Base-by-base conservation (phyloP, 2,888 invertebrate species). In the Tuta absoluta region DNA sequence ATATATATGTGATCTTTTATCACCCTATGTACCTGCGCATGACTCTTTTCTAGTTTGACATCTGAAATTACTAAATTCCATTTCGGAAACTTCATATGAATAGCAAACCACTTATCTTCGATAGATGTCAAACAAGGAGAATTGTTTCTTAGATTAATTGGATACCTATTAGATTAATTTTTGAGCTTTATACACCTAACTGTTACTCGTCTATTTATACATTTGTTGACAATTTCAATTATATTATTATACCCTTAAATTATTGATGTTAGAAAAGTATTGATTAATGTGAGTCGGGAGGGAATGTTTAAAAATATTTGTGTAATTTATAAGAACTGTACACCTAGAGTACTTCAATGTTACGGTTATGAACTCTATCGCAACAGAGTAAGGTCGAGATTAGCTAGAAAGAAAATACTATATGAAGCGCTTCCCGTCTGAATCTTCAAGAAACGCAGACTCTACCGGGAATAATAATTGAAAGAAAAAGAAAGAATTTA, bases 221-320 rank as follows among this genome's bases (percentile, higher is more conserved):
- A 77, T 77, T 71, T 72, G 79, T 79, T 77, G 66, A 68, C 49
- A 53, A 53, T 58, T 49, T 58, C 51, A 53, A 53, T 53, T 53
- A 53, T 53, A 53, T 58, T 41, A 64, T 28, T 56, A 24, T 57
- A 59, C 58, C 41, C 51, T 51, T 14, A 19, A 12, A 45, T 63
- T 63, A 63, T 62, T 23, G 53, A 48, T 37, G 58, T 58, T 58
- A 48, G 48, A 5, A 45, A 45, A n/a, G 11, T 14, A 41, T 41
- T 14, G 5, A 19, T 11, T 21, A 19, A 53, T 14, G 14, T 24
- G 5, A 24, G n/a, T 45, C 17, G 8, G 45, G 45, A 45, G 45
- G 1, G 17, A 17, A 45, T 17, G 45, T 45, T 45, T 45, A 45
- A 45, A 33, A 17, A 45, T 41, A 14, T 45, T 45, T n/a, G 1